phyloP scores from a whole-genome alignment of 2,797 vertebrate species.

The Paedocypris micromegethes region DNA sequence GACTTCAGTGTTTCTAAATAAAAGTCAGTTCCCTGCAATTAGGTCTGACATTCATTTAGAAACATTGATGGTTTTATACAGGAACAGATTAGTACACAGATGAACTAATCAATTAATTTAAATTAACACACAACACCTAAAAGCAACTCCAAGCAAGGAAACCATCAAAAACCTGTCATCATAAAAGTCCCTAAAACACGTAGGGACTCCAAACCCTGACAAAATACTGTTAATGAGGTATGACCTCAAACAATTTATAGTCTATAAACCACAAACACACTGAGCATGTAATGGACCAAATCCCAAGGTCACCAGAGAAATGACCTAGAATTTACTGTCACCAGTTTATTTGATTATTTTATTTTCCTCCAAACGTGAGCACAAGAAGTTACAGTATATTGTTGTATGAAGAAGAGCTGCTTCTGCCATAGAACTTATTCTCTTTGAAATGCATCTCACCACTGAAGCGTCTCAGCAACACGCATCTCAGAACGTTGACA shows the following conservation, averaged over 20 bases:
- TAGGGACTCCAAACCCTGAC: no score
- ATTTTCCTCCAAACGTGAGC: constrained; percentile 5
- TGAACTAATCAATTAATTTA: no score
- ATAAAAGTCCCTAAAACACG: no score
- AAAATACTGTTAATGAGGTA: constrained; percentile 60
- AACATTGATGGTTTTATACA: no score
- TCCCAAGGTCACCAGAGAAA: constrained; percentile 44
- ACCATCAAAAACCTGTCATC: no score
- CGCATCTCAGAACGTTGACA: constrained; percentile 19
- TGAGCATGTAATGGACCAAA: constrained; percentile 52
- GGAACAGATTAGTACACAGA: no score
- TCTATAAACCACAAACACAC: constrained; percentile 56
- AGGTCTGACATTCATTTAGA: no score
- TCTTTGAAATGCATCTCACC: constrained; percentile 35
- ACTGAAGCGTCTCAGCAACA: background rate
- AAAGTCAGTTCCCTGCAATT: no score
- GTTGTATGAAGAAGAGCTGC: constrained; percentile 48
- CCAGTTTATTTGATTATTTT: constrained; percentile 23
- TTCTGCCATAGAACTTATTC: constrained; percentile 50
- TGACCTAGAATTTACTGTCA: constrained; percentile 39
- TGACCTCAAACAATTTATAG: constrained; percentile 64
- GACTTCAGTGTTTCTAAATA: no score
- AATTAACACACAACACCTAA: no score
- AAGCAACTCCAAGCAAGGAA: no score
- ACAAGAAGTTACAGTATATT: constrained; percentile 17